Percentiles rank a stretch among this genome's conserved stretches.
Conservation (phyloP, 2,888 invertebrate genomes). For the Tenthredo scrophulariae region DNA sequence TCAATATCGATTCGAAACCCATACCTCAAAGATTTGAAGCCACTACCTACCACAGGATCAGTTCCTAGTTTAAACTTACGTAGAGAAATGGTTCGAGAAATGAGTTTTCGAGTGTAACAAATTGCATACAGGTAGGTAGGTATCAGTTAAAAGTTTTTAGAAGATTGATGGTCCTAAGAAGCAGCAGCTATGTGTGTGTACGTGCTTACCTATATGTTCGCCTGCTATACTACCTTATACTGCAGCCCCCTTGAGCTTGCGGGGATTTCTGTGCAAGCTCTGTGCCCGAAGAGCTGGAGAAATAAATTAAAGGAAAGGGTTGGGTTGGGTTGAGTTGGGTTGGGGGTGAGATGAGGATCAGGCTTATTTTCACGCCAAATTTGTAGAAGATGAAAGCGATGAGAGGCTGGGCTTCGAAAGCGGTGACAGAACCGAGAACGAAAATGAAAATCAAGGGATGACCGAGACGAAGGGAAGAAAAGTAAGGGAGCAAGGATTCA, state of each 20-base stretch:
- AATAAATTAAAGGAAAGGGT: background rate
- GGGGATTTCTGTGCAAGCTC: background rate
- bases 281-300: background rate
- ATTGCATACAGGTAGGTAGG: conserved; percentile 41
- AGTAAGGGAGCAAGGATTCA: background rate
- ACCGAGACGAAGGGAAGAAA: background rate
- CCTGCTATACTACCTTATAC: background rate
- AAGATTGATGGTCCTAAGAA: conserved; percentile 33
- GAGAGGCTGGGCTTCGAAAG: background rate
- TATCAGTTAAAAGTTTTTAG: conserved; percentile 41
- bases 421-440: conserved; percentile 3
- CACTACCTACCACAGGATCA: background rate
- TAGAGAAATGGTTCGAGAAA: conserved; percentile 41
- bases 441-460: conserved; percentile 20
- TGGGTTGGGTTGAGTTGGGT: too few species aligned
- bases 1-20: background rate
- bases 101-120: conserved; percentile 48
- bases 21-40: background rate
- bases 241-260: background rate
- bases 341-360: background rate
- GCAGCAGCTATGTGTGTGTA: background rate
- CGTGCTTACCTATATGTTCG: background rate
- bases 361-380: background rate
- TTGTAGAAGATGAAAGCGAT: conserved; percentile 19
- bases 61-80: background rate